Evolutionary conservation across 2,113 vertebrate species (phyloP).

Genomic region (Murina feae): DNA sequence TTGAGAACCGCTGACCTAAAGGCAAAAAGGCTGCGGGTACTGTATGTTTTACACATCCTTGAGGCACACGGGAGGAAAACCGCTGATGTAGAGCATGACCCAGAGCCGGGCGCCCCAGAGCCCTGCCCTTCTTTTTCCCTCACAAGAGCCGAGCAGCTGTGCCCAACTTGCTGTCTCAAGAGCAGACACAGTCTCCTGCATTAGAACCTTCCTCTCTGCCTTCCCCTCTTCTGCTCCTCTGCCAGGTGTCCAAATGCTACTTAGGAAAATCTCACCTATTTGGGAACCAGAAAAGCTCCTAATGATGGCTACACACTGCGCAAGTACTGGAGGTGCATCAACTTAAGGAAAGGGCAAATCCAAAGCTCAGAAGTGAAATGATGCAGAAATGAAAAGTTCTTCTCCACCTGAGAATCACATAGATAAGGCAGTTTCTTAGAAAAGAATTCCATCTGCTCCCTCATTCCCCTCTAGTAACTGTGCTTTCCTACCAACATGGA

Average conservation of each 20-base stretch:
- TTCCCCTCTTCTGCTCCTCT: not conserved
- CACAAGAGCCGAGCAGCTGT: not conserved
- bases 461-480: not conserved
- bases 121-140: accelerated
- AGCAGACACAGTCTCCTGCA: not conserved
- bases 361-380: not conserved
- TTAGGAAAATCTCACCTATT: not conserved
- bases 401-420: not conserved
- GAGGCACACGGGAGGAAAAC: not conserved
- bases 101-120: not conserved
- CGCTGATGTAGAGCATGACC: not conserved
- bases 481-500: not conserved
- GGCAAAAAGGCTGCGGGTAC: not conserved
- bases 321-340: not conserved
- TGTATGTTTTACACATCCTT: too few relatives aligned
- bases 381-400: not conserved
- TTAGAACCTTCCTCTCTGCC: not conserved
- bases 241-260: not conserved
- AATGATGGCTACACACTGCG: not conserved
- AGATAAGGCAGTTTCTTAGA: not conserved
- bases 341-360: not conserved
- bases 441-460: constrained; percentile 16
- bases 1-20: too few relatives aligned
- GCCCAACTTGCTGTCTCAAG: not conserved
- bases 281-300: not conserved